phyloP scores from a whole-genome alignment of 2,797 vertebrate genomes.

The Hypotaenidia okinawae region DNA sequence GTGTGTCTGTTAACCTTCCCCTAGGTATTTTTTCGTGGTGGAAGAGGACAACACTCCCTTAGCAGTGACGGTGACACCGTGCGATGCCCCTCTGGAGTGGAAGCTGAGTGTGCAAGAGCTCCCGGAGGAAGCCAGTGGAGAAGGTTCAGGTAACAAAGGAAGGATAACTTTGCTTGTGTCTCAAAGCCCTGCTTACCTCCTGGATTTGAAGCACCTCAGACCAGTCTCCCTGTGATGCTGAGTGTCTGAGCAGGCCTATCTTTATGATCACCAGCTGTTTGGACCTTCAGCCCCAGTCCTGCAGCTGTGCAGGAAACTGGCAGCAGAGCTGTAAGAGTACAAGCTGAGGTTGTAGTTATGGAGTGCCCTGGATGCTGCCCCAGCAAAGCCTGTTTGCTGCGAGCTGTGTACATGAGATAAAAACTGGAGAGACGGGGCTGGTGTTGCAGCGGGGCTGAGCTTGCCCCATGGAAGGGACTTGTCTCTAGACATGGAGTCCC shows the following conservation, averaged over 20 bases:
- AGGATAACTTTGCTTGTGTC: rapidly evolving
- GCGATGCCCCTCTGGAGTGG: constrained; percentile 97
- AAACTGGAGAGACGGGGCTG: neutral
- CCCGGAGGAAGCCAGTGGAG: constrained; percentile 91
- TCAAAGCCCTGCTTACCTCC: neutral
- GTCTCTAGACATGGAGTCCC: rapidly evolving
- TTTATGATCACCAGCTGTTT: neutral
- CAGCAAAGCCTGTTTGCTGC: neutral
- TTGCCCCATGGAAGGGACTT: neutral
- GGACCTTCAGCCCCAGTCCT: neutral
- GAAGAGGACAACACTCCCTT: constrained; percentile 98
- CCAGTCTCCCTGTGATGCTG: neutral
- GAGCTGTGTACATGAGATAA: neutral
- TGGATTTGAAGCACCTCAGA: neutral
- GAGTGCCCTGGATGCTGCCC: neutral
- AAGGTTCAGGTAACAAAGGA: constrained; percentile 82
- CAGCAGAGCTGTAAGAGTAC: neutral
- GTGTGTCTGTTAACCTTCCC: neutral
- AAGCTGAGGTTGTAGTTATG: neutral
- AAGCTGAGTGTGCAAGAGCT: constrained; percentile 94
- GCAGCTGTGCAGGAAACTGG: neutral
- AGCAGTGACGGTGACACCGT: constrained; percentile 95
- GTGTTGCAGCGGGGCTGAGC: neutral
- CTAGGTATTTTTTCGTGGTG: constrained; percentile 97
- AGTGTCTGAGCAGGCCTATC: neutral